These are phyloP conservation scores for Loxodonta africana DNA, from an alignment of 2,113 vertebrate species.

Conservation along the genomic window DNA sequence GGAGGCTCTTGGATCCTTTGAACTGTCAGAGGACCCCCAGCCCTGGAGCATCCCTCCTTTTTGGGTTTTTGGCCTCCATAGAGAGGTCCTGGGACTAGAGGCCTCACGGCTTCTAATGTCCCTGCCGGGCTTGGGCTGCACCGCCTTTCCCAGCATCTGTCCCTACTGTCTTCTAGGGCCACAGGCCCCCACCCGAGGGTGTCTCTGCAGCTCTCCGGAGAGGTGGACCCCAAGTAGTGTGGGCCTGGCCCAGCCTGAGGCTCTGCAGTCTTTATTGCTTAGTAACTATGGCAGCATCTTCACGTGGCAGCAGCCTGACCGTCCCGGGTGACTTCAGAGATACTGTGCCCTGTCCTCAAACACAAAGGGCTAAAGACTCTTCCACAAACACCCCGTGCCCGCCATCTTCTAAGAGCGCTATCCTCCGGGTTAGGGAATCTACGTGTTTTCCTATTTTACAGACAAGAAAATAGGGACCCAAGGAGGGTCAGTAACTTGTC, in stretches of 20 bases:
- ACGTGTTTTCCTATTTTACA: background rate
- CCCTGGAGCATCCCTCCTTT: background rate
- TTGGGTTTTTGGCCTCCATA: background rate
- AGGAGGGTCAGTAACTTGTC: background rate
- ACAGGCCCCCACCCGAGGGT: background rate
- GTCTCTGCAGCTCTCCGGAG: background rate
- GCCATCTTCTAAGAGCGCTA: background rate
- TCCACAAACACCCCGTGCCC: background rate
- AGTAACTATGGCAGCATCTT: too few relatives aligned
- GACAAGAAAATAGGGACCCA: too few relatives aligned
- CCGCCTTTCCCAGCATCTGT: background rate
- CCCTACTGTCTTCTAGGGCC: background rate
- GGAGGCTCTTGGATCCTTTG: background rate
- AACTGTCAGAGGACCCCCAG: background rate
- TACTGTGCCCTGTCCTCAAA: background rate
- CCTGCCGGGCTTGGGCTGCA: background rate
- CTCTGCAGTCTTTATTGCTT: background rate
- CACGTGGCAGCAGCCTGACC: background rate
- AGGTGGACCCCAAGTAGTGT: background rate
- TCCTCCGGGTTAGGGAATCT: background rate
- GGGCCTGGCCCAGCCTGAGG: background rate
- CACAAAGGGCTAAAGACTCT: background rate
- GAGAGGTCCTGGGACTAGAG: background rate
- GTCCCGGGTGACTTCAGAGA: background rate
- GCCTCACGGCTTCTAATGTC: background rate